Evolutionary conservation across 2,888 invertebrate genomes (phyloP), one percentile per base, ranked within the genome.

Genomic region (Pyrochroa serraticornis): DNA sequence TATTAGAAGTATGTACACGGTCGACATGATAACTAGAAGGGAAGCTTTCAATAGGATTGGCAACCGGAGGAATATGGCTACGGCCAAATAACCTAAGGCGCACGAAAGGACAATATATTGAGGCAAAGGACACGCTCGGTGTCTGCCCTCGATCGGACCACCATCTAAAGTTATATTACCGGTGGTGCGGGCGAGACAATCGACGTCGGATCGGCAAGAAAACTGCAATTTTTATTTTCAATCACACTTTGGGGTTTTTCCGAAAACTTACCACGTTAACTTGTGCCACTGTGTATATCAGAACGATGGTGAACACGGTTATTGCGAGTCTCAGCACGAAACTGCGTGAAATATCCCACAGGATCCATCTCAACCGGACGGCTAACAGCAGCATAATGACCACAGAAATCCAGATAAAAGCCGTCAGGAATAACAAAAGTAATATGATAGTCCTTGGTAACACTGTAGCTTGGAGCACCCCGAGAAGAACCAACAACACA

Each of bases 371-470:
- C 43, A 95, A 80, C 55, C 93, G 84, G 0, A 92, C 92, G 5
- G 93, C 94, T 47, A 95, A 81, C 1, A 95, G 83, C 34, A 95
- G 78, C 80, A 94, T 93, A 39, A 95, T 82, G 31, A 95, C 88
- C 31, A 93, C 90, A 1, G 93, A 88, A 33, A 95, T 90, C 93
- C 95, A 95, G 6, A 93, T 88, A 79, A 95, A 95, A 3, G 93
- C 91, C 10, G 93, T 91, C 42, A 95, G 85, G 79, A 95, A 95
- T 62, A 95, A 82, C 48, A 94, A 83, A 53, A 95, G 81, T 10
- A 95, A 83, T 63, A 95, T 91, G 39, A 92, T 84, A 1, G 95
- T 95, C 71, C 92, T 86, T 7, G 95, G 95, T 46, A 95, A 80
- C 45, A 94, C 89, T 9, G 89, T 86, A 0, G 89, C 89, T 69